phyloP scores from a whole-genome alignment of 35 echinoderm and acorn worm genomes.

The Nesometra sesokonis region DNA sequence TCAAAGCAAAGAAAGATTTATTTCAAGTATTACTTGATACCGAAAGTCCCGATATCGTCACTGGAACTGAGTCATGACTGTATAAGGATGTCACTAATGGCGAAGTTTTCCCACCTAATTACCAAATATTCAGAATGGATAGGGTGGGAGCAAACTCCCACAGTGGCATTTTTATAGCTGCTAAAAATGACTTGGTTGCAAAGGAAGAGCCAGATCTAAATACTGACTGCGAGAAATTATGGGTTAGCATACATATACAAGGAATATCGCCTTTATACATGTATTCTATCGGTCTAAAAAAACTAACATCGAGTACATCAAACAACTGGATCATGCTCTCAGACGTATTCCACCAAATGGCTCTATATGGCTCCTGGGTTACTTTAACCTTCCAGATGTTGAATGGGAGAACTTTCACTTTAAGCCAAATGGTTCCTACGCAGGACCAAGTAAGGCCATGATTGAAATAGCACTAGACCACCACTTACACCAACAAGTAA shows the following conservation, averaged over 20 bases:
- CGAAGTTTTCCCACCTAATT: too few relatives aligned
- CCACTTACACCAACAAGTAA: conserved; percentile 33
- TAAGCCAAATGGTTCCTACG: conserved; percentile 31
- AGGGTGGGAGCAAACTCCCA: too few relatives aligned
- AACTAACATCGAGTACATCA: conserved; percentile 37
- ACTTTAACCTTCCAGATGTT: conserved; percentile 60
- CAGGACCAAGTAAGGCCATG: conserved; percentile 44
- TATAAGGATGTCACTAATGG: too few relatives aligned
- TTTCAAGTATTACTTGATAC: too few relatives aligned
- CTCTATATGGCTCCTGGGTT: conserved; percentile 43
- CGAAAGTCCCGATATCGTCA: too few relatives aligned
- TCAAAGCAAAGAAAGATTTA: too few relatives aligned
- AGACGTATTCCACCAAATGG: conserved; percentile 29
- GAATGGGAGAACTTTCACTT: conserved; percentile 30
- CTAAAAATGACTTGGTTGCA: conserved; percentile 8
- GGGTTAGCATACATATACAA: conserved; percentile 38
- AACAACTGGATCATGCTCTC: conserved; percentile 18
- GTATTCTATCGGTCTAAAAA: conserved; percentile 10
- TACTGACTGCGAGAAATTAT: conserved; percentile 21
- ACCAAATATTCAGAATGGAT: too few relatives aligned
- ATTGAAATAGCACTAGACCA: conserved; percentile 33
- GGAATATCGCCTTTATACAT: conserved; percentile 37
- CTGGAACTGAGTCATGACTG: too few relatives aligned
- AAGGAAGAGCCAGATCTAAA: conserved; percentile 10
- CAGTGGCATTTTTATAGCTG: conserved; percentile 11